Base-by-base conservation (phyloP, 2,888 invertebrate species). In the Stomorhina lunata region DNA sequence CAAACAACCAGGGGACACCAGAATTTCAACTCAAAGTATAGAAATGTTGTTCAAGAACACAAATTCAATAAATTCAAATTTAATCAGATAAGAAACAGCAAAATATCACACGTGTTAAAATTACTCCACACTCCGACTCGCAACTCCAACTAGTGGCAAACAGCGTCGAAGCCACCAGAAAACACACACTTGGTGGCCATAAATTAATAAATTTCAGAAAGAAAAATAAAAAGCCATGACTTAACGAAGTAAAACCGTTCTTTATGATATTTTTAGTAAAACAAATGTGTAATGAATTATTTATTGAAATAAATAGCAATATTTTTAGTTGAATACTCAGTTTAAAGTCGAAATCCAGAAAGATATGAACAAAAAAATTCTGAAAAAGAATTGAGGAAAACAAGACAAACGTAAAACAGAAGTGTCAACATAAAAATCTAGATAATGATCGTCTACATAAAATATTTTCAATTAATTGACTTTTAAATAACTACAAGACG, bases 381-480 rank as follows among this genome's bases (percentile, higher is more conserved):
- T 29, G 6, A 34, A 1, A 10, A 43, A 32, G 20, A n/a, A n/a
- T n/a, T n/a, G n/a, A n/a, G n/a, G 1, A 57, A 57, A 20, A 45
- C 25, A 10, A 37, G 34, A 48, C 12, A 22, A 59, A 80, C 55
- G 55, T 55, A 75, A 73, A 80, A 80, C 79, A 80, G 69, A 75
- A 80, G 80, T 75, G 80, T 80, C 80, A 80, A 80, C 80, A 80
- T 53, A 69, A 63, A 68, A 73, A 61, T 66, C 34, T 43, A 37
- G 80, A 80, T 80, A 69, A 75, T 55, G 55, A 80, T 80, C 73
- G 12, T 55, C 68, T 66, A 25, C 20, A 45, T 66, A 57, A 76
- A 76, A 12, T 12, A 48, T 57, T 55, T 27, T 17, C 45, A 7
- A 22, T 29, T 43, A 57, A n/a, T n/a, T n/a, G 32, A 20, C 69